Evolutionary conservation across 2,797 vertebrate species (phyloP).

Genomic region (Phalanger gymnotis): DNA sequence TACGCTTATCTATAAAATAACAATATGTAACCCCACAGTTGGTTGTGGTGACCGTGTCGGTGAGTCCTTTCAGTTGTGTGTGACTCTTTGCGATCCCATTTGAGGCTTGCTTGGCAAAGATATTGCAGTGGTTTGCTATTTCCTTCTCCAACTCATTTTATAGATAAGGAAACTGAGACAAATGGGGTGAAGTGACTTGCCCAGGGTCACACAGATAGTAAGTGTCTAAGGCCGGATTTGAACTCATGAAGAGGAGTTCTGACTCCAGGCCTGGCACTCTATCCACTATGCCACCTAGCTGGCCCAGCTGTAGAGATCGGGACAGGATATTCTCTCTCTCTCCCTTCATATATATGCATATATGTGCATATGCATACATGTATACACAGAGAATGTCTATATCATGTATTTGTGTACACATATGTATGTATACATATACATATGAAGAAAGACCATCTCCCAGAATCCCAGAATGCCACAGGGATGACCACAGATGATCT

Average conservation of each 20-base stretch:
- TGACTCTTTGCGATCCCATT: neutral
- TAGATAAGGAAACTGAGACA: neutral
- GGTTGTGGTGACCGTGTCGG: neutral
- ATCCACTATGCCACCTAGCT: neutral
- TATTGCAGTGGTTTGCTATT: neutral
- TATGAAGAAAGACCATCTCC: neutral
- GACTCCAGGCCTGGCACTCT: neutral
- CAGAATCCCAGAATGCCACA: neutral
- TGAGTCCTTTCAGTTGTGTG: neutral
- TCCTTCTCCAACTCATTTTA: neutral
- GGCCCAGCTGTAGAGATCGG: neutral
- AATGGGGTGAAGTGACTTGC: neutral
- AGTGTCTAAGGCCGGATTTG: neutral
- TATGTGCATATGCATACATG: too few species aligned
- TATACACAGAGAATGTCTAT: too few species aligned
- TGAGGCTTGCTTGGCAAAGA: neutral
- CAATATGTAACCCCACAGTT: neutral
- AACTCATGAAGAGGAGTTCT: neutral
- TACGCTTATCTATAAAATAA: neutral
- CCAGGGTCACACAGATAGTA: neutral
- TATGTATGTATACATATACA: neutral
- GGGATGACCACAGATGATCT: neutral
- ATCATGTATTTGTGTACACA: neutral
- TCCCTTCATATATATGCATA: too few species aligned
- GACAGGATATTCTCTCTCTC: neutral